phyloP scores from a whole-genome alignment of 2,888 invertebrate species.

The Proisotoma minuta region DNA sequence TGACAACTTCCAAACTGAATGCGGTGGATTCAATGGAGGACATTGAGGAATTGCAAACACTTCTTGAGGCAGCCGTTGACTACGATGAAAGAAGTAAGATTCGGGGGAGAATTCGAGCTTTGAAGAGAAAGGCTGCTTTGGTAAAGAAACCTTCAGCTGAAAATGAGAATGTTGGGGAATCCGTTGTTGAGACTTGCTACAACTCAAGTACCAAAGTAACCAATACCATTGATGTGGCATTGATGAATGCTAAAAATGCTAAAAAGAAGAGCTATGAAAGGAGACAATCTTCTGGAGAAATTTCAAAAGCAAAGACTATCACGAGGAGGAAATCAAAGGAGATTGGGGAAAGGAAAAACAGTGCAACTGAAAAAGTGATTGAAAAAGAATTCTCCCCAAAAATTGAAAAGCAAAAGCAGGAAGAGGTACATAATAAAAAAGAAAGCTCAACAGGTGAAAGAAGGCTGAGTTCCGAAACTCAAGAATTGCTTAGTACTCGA shows the following conservation, averaged over 20 bases:
- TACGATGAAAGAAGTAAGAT: conserved; percentile 74
- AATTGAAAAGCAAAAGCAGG: neutral
- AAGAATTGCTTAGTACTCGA: conserved; percentile 36
- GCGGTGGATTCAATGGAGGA: conserved; percentile 38
- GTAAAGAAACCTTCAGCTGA: conserved; percentile 31
- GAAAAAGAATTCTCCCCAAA: neutral
- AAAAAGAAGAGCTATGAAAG: conserved; percentile 6
- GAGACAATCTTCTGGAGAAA: conserved; percentile 22
- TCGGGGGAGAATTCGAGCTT: conserved; percentile 68
- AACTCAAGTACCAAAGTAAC: neutral
- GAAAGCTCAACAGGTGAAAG: neutral
- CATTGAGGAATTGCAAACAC: conserved; percentile 50
- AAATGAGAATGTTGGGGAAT: neutral
- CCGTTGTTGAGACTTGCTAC: neutral
- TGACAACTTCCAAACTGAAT: conserved; percentile 31
- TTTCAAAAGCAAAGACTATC: conserved; percentile 14
- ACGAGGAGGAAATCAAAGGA: conserved; percentile 23
- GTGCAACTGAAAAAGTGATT: neutral
- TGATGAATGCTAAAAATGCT: neutral
- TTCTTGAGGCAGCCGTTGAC: conserved; percentile 69
- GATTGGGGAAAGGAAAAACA: neutral
- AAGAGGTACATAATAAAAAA: neutral
- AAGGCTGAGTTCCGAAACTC: conserved; percentile 27
- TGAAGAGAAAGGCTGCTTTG: conserved; percentile 57
- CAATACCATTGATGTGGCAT: too few species aligned